Percentiles rank a stretch among this genome's conserved stretches.
Evolutionary conservation across 2,797 vertebrate species (phyloP).

Genomic region (Eupleurogrammus muticus): DNA sequence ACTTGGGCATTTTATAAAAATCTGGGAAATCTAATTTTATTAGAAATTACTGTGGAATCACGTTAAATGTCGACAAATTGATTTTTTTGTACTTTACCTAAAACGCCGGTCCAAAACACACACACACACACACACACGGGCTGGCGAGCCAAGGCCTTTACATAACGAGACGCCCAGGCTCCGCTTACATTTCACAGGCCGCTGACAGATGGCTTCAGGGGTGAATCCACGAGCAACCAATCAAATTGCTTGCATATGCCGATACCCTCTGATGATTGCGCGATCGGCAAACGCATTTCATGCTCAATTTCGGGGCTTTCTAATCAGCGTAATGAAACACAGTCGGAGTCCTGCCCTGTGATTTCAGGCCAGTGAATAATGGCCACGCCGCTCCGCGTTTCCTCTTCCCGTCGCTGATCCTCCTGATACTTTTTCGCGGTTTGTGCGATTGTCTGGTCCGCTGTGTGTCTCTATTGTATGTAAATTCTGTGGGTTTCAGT

Average conservation of each 20-base stretch:
- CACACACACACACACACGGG: not conserved
- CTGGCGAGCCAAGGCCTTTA: conserved; percentile 11
- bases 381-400: conserved; percentile 30
- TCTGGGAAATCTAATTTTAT: conserved; percentile 9
- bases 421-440: conserved; percentile 25
- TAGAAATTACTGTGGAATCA: not conserved
- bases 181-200: conserved; percentile 36
- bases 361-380: conserved; percentile 45
- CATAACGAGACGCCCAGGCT: conserved; percentile 33
- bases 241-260: conserved; percentile 70
- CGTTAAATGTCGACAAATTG: conserved; percentile 16
- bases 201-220: conserved; percentile 37
- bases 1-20: conserved; percentile 10
- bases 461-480: conserved; percentile 14
- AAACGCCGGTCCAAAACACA: conserved; percentile 3
- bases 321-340: conserved; percentile 76
- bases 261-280: conserved; percentile 52
- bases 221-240: conserved; percentile 50
- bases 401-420: conserved; percentile 25
- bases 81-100: not conserved
- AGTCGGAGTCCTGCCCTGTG: conserved; percentile 51
- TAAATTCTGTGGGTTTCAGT: conserved; percentile 7
- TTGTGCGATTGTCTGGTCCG: conserved; percentile 13
- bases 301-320: conserved; percentile 65
- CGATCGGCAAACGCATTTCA: conserved; percentile 73